Base-by-base conservation (phyloP, 2,113 vertebrate species). In the Carassius gibelio region DNA sequence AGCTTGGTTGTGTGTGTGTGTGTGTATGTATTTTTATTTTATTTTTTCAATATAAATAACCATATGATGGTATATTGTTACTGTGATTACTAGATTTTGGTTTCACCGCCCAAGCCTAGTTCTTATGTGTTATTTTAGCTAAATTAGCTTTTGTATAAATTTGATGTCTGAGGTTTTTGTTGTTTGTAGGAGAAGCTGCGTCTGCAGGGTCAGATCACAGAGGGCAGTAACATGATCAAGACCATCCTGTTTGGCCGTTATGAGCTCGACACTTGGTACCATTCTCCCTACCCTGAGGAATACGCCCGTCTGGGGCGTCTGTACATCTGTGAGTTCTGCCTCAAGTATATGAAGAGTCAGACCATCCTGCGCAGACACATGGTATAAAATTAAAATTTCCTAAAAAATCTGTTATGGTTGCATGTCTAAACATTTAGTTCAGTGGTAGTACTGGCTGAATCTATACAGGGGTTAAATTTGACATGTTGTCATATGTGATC, bases 331-430 rank as follows among this genome's bases (percentile, higher is more conserved):
- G 98, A 99, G 89, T 99, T 99, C 94, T 99, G 98, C 86, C 96
- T 99, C 84, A 99, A 99, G 76, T 99, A 99, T 80, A 99, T 99
- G 98, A 99, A 99, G 94, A 99, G 98, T 90, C 98, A 99, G 89
- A 99, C 98, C 2, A 99, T 99, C 85, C 96, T 99, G 48, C 95
- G 97, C 30, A 92, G 97, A 57, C 98, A 99, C 93, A 99, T 99
- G 98, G 98, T 99, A 88, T 59, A 45, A 8, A 52, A 10, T 30
- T 19, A 3, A 17, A 17, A 15, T 1, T 69, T 6, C 5, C 21
- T 38, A 30, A n/a, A 61, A 23, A n/a, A 62, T 19, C 26, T 3
- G 45, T 48, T 48, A 59, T 69, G 15, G 1, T 17, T 55, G 7
- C 34, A 13, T 30, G 23, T 5, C 9, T 72, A 55, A 55, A 15